Percentiles rank a stretch among this genome's conserved stretches.
Conservation (phyloP, 2,113 vertebrate species). For the Verasper variegatus region DNA sequence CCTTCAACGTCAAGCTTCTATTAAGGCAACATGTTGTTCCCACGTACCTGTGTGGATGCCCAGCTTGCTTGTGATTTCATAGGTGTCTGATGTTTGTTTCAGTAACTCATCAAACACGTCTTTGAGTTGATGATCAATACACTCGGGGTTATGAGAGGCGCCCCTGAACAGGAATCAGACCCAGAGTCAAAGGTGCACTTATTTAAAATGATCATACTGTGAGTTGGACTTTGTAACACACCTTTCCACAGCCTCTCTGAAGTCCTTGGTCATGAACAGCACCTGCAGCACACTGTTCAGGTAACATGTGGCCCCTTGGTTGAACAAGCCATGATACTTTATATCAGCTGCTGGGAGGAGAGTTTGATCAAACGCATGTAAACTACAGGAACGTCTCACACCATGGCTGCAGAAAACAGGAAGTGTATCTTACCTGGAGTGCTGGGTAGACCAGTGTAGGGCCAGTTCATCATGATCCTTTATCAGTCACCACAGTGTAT, state of each 20-base stretch:
- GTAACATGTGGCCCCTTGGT: constrained; percentile 75
- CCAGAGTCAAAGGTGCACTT: neutral
- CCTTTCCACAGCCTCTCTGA: constrained; percentile 68
- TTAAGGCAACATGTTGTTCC: accelerated
- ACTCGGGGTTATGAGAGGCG: neutral
- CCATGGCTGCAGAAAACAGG: neutral
- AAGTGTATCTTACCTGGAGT: neutral
- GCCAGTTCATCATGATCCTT: neutral
- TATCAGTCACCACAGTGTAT: neutral
- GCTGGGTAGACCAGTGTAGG: accelerated
- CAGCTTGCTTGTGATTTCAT: constrained; percentile 43
- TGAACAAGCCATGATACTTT: constrained; percentile 42
- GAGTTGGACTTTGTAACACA: constrained; percentile 15
- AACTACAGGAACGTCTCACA: neutral
- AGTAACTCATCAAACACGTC: constrained; percentile 62
- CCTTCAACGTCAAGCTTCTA: too few species aligned
- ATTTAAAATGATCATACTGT: neutral
- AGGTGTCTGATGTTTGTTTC: accelerated
- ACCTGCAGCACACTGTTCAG: constrained; percentile 79
- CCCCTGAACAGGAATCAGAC: neutral
- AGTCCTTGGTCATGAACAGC: constrained; percentile 68
- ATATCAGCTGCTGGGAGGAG: neutral
- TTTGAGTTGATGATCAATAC: constrained; percentile 52
- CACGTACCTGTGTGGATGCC: constrained; percentile 60
- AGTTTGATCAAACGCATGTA: neutral